These are phyloP conservation scores for Dysidea cf. avara DNA, from an alignment of 37 sponge, comb jelly and placozoan genomes.

Conservation along the genomic window DNA sequence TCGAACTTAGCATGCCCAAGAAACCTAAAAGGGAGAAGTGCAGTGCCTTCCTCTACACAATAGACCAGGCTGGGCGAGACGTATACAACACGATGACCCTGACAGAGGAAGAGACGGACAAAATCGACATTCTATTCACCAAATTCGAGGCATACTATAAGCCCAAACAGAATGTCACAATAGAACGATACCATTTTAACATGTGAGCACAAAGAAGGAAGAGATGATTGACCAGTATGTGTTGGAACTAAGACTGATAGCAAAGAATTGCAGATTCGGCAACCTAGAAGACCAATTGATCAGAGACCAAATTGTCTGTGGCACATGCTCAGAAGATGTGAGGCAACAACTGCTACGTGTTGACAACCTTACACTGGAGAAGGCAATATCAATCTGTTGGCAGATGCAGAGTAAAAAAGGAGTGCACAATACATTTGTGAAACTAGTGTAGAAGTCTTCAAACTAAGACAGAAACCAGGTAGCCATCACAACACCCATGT, in stretches of 20 bases:
- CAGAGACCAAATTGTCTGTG: slow-evolving; percentile 4
- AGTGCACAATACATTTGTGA: no score
- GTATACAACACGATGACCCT: background rate
- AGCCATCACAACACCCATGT: no score
- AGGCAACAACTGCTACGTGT: no score
- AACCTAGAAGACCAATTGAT: background rate
- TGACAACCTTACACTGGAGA: no score
- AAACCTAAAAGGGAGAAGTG: slow-evolving; percentile 1
- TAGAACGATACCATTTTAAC: no score
- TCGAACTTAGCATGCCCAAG: slow-evolving; percentile 2
- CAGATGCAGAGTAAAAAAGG: no score
- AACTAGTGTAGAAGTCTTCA: no score
- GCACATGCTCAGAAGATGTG: slow-evolving; percentile 3
- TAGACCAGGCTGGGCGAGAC: slow-evolving; percentile 5
- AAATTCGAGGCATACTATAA: slow-evolving; percentile 1
- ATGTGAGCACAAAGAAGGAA: no score
- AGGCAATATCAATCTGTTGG: no score
- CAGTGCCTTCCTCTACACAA: background rate
- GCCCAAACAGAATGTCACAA: slow-evolving; percentile 3
- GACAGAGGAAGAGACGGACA: background rate
- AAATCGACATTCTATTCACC: no score
- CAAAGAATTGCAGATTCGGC: background rate
- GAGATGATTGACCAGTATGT: slow-evolving; percentile 6
- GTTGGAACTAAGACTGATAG: slow-evolving; percentile 6
- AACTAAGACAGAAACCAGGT: no score